These are phyloP conservation scores for Parauchenoglanis ngamensis DNA, from an alignment of 2,797 vertebrate genomes.

Conservation along the genomic window DNA sequence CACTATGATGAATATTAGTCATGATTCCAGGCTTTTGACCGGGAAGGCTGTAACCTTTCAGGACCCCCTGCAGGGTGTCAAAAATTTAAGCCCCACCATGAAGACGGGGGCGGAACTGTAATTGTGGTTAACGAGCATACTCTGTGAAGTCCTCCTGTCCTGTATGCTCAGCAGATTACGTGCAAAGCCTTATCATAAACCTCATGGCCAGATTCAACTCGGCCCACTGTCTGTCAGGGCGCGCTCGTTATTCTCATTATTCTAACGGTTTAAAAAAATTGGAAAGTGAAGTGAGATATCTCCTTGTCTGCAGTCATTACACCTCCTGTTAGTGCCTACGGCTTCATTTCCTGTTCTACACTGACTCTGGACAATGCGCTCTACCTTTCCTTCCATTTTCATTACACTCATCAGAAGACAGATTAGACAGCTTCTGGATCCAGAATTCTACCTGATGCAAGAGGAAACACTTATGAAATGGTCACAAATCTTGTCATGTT, in stretches of 20 bases:
- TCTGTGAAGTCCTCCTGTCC: background rate
- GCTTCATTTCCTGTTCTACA: constrained; percentile 72
- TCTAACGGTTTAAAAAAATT: constrained; percentile 54
- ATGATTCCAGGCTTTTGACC: background rate
- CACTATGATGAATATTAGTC: background rate
- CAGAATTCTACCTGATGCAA: constrained; percentile 47
- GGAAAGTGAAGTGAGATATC: constrained; percentile 55
- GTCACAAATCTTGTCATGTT: constrained; percentile 38
- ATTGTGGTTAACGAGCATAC: constrained; percentile 10
- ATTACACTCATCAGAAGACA: constrained; percentile 68
- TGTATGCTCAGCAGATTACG: background rate
- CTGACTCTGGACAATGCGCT: constrained; percentile 60
- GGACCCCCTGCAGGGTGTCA: background rate
- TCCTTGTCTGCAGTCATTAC: constrained; percentile 71
- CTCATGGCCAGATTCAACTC: background rate
- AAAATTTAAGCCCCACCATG: background rate
- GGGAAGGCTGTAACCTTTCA: no score
- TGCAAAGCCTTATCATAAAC: constrained; percentile 9
- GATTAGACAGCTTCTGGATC: constrained; percentile 32
- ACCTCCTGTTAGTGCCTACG: constrained; percentile 63
- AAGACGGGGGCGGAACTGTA: background rate
- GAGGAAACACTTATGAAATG: constrained; percentile 51
- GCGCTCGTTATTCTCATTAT: constrained; percentile 50
- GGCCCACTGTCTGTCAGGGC: constrained; percentile 57
- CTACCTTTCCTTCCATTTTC: constrained; percentile 69